Evolutionary conservation across 2,888 invertebrate genomes (phyloP).

Genomic region (Salpingus planirostris): DNA sequence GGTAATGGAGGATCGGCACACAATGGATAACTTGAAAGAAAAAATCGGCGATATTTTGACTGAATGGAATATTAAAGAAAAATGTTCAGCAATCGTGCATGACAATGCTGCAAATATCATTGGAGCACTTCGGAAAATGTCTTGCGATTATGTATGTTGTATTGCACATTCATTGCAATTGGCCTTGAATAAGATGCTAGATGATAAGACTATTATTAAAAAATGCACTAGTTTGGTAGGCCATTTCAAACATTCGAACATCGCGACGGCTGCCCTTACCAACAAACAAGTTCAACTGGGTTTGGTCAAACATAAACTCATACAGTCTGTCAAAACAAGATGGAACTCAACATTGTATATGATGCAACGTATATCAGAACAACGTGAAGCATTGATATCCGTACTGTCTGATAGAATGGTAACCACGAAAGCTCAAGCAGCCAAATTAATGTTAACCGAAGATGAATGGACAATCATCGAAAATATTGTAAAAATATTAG

Average conservation of each 20-base stretch:
- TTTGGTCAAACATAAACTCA: slow-evolving; percentile 11
- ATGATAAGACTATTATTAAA: slow-evolving; percentile 6
- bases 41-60: slow-evolving; percentile 16
- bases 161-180: slow-evolving; percentile 23
- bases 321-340: slow-evolving; percentile 12
- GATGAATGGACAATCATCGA: slow-evolving; percentile 9
- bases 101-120: slow-evolving; percentile 25
- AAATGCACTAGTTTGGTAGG: slow-evolving; percentile 18
- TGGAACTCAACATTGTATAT: slow-evolving; percentile 13
- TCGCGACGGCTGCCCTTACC: slow-evolving; percentile 13
- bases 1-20: slow-evolving; percentile 18
- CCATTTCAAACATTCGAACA: slow-evolving; percentile 13
- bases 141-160: slow-evolving; percentile 18
- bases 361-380: slow-evolving; percentile 2
- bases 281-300: slow-evolving; percentile 6
- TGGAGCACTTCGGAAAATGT: slow-evolving; percentile 10
- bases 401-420: slow-evolving; percentile 5
- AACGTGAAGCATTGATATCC: slow-evolving; percentile 4
- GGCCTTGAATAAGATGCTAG: slow-evolving; percentile 16
- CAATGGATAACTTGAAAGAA: slow-evolving; percentile 15
- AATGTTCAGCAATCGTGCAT: slow-evolving; percentile 23
- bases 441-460: slow-evolving; percentile 5
- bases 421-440: slow-evolving; percentile 4
- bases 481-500: slow-evolving; percentile 2
- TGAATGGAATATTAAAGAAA: slow-evolving; percentile 21